These are phyloP conservation scores for Nephrotoma guestfalica DNA, from an alignment of 2,888 invertebrate species.

Conservation along the genomic window DNA sequence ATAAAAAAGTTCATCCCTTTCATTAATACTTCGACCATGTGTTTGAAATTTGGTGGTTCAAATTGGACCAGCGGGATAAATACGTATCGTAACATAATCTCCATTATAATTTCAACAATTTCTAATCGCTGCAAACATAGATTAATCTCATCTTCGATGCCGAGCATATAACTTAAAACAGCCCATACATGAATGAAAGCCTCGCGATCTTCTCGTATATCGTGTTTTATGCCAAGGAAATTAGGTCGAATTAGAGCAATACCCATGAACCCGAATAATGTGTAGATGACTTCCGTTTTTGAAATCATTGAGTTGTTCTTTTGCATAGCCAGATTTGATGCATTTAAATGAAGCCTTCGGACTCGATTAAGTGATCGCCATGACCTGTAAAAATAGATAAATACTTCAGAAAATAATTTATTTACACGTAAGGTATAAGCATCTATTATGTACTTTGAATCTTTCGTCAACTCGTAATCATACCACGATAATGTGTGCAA, in stretches of 20 bases:
- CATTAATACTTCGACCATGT: conserved; percentile 11
- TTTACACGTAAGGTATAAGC: background rate
- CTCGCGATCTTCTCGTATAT: conserved; percentile 46
- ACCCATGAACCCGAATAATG: conserved; percentile 71
- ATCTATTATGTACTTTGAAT: background rate
- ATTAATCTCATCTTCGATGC: conserved; percentile 45
- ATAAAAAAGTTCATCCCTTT: conserved; percentile 11
- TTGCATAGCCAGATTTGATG: conserved; percentile 32
- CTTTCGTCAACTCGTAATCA: background rate
- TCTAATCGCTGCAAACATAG: conserved; percentile 12
- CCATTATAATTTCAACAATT: conserved; percentile 10
- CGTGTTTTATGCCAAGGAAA: conserved; percentile 42
- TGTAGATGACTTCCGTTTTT: conserved; percentile 62
- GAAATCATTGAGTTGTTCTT: conserved; percentile 39
- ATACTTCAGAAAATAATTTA: background rate
- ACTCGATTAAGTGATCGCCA: conserved; percentile 48
- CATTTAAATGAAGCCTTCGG: conserved; percentile 43
- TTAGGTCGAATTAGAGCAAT: conserved; percentile 43
- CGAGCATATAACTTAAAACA: conserved; percentile 57
- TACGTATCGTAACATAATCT: conserved; percentile 12
- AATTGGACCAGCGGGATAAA: conserved; percentile 13
- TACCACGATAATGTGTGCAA: background rate
- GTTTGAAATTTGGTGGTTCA: conserved; percentile 11
- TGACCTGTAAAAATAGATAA: conserved; percentile 33
- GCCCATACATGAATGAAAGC: conserved; percentile 67